Evolutionary conservation across 2,113 vertebrate species (phyloP).

Genomic region (Cichladusa arquata): DNA sequence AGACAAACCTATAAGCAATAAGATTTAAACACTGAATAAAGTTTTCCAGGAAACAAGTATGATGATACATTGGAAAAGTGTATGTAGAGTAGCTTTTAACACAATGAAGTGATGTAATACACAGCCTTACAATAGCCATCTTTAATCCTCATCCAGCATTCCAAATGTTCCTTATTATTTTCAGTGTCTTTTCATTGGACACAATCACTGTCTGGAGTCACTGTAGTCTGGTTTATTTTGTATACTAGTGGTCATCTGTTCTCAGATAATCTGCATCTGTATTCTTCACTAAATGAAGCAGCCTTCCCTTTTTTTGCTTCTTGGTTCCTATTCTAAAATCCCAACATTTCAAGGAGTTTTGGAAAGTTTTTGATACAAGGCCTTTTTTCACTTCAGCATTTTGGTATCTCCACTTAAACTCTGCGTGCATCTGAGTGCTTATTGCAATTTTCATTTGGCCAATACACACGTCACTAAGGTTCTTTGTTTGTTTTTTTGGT

Average conservation of each 20-base stretch:
- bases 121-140: background rate
- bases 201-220: background rate
- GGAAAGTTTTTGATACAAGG: background rate
- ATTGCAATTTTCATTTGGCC: background rate
- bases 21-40: background rate
- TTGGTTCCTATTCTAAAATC: background rate
- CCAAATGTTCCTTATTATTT: background rate
- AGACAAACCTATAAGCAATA: background rate
- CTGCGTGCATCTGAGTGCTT: background rate
- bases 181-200: background rate
- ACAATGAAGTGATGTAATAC: background rate
- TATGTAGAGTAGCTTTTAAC: background rate
- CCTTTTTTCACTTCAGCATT: background rate
- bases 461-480: rapidly evolving
- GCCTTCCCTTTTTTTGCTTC: background rate
- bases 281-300: background rate
- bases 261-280: background rate
- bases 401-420: background rate
- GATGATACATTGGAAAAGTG: background rate
- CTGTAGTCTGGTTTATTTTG: background rate
- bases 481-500: too few relatives aligned
- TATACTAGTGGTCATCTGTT: background rate
- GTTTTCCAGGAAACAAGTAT: background rate
- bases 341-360: background rate
- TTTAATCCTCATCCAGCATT: background rate